A percentile compares a stretch with the other conserved stretches of the same genome.
phyloP scores from a whole-genome alignment of 2,888 invertebrate species.

The Ferdinandea cuprea region DNA sequence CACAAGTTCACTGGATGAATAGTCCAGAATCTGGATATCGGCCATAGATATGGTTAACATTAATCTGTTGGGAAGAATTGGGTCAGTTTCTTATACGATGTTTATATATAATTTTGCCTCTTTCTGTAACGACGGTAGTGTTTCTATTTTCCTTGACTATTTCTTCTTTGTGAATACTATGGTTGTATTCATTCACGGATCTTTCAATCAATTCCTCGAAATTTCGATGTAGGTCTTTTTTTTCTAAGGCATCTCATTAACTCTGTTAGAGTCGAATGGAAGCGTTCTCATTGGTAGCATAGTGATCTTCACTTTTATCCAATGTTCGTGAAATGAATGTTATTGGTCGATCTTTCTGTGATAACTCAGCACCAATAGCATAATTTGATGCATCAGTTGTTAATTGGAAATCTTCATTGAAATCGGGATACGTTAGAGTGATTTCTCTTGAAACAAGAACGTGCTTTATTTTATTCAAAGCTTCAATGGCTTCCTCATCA shows the following conservation, averaged over 20 bases:
- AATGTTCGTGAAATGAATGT: too few relatives aligned
- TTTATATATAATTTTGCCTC: constrained; percentile 51
- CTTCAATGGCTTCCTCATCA: too few relatives aligned
- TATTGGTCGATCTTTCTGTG: too few relatives aligned
- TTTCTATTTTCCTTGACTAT: constrained; percentile 45
- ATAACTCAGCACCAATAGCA: too few relatives aligned
- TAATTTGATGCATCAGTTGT: too few relatives aligned
- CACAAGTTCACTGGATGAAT: constrained; percentile 36
- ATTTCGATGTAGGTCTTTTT: background rate
- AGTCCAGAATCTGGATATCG: constrained; percentile 35
- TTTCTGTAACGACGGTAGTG: constrained; percentile 8
- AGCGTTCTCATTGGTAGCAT: too few relatives aligned
- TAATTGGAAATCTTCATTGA: too few relatives aligned
- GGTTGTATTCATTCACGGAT: constrained; percentile 34
- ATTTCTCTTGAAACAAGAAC: too few relatives aligned
- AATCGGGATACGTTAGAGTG: too few relatives aligned
- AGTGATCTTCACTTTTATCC: too few relatives aligned
- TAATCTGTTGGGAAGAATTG: constrained; percentile 3
- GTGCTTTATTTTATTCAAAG: too few relatives aligned
- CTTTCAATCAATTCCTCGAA: constrained; percentile 42
- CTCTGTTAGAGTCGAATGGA: constrained; percentile 54
- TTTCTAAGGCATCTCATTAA: constrained; percentile 49
- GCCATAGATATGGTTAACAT: background rate
- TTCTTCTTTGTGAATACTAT: constrained; percentile 17
- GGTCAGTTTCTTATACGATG: constrained; percentile 46